Percentiles rank a stretch among this genome's conserved stretches.
Conservation (phyloP, 2,888 invertebrate genomes). For the Diarsia dahlii region DNA sequence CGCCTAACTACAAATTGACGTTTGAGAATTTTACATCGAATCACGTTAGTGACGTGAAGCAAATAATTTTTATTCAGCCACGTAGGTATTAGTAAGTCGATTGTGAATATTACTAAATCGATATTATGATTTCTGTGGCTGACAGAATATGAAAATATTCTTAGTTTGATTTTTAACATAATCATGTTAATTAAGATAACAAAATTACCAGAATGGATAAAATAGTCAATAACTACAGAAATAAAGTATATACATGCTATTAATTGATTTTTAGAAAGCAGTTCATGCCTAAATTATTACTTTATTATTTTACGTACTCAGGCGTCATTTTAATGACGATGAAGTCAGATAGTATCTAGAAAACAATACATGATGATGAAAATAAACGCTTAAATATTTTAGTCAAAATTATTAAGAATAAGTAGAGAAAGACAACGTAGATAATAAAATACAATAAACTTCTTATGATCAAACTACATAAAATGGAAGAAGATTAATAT, state of each 20-base stretch:
- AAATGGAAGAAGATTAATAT: constrained; percentile 64
- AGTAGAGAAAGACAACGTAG: constrained; percentile 44
- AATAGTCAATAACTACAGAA: constrained; percentile 6
- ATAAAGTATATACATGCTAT: constrained; percentile 47
- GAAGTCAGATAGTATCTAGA: constrained; percentile 67
- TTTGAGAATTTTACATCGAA: background rate
- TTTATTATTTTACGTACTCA: constrained; percentile 65
- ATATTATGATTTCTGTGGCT: constrained; percentile 1
- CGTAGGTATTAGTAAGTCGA: constrained; percentile 34
- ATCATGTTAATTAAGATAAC: background rate
- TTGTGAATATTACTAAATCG: constrained; percentile 38
- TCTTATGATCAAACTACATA: constrained; percentile 67
- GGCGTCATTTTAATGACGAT: constrained; percentile 57
- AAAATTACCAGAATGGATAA: background rate
- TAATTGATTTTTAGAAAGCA: constrained; percentile 51
- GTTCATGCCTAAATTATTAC: constrained; percentile 63
- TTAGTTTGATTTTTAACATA: background rate
- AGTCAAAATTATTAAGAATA: constrained; percentile 39
- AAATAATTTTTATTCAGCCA: constrained; percentile 16
- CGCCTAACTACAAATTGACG: constrained; percentile 11
- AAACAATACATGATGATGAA: constrained; percentile 65
- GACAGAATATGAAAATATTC: background rate
- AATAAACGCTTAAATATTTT: constrained; percentile 56
- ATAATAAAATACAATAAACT: constrained; percentile 55
- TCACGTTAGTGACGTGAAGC: constrained; percentile 43